These are phyloP conservation scores for Horisme vitalbata DNA, from an alignment of 2,888 invertebrate species.

Conservation along the genomic window DNA sequence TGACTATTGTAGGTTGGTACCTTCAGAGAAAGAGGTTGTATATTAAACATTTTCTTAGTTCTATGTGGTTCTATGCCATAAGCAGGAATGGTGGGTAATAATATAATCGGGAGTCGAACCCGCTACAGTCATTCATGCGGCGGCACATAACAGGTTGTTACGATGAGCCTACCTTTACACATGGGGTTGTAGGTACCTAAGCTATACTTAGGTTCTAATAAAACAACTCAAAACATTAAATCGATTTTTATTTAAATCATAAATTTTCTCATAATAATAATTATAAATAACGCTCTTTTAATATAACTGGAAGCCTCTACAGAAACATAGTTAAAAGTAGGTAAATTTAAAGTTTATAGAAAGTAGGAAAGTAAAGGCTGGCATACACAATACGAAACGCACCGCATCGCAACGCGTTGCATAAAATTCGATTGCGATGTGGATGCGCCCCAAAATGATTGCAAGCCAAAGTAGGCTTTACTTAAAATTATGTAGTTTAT, in stretches of 20 bases:
- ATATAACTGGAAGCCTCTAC: constrained; percentile 80
- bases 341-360: constrained; percentile 39
- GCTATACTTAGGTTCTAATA: no score
- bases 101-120: no score
- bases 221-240: constrained; percentile 52
- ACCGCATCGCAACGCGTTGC: constrained; percentile 3
- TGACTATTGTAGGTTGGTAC: no score
- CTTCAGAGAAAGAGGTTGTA: no score
- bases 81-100: no score
- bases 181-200: no score
- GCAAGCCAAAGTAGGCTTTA: constrained; percentile 33
- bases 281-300: constrained; percentile 78
- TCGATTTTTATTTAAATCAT: constrained; percentile 77
- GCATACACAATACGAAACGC: constrained; percentile 4
- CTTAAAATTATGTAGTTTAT: constrained; percentile 30
- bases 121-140: no score
- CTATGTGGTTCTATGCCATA: no score
- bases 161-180: no score
- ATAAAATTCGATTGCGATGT: background rate
- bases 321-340: constrained; percentile 61
- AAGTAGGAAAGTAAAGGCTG: constrained; percentile 24
- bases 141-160: no score
- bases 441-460: background rate
- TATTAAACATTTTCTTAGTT: no score
- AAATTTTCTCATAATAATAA: constrained; percentile 65